Base-by-base conservation (phyloP, 2,797 vertebrate species). In the Xenopus petersii region DNA sequence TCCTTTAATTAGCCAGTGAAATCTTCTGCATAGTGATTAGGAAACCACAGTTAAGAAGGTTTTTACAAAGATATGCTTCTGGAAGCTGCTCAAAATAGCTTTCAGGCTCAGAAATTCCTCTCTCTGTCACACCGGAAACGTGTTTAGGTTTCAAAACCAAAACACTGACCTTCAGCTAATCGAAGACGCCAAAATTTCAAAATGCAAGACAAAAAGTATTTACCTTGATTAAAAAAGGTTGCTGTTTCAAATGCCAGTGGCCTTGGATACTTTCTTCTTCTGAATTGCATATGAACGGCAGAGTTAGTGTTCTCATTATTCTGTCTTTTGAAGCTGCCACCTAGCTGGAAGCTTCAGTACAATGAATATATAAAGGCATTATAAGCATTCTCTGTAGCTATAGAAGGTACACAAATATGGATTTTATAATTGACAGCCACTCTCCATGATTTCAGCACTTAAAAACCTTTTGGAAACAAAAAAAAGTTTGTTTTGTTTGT, bases 1-100 rank as follows among this genome's bases (percentile, higher is more conserved):
- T 82, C 78, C 82, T 88, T 90, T 90, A 89, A 89, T 90, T 90
- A 91, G 85, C 81, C 79, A 83, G 84, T 79, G 81, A 84, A 87
- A 85, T 90, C 84, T 85, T 88, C 86, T 89, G 88, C 88, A 89
- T 88, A 89, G 82, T 83, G 83, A 90, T 92, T 88, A 89, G 87
- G 75, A 89, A 89, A 87, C 86, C 87, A 87, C 75, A 83, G 83
- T 83, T 86, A 88, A 86, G 86, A 88, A 87, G 81, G 82, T 88
- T 83, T 56, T 85, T 86, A 88, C 83, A 88, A 86, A 88, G 82
- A 86, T 77, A 83, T 79, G 76, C 83, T 86, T 85, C 82, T 87
- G 82, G 83, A 90, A 88, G 67, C 71, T 75, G 80, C 81, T 83
- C 80, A 84, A 85, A 90, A 85, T 83, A 87, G 63, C 75, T 88